Evolutionary conservation across 2,888 invertebrate species (phyloP).

Genomic region (Actias luna): DNA sequence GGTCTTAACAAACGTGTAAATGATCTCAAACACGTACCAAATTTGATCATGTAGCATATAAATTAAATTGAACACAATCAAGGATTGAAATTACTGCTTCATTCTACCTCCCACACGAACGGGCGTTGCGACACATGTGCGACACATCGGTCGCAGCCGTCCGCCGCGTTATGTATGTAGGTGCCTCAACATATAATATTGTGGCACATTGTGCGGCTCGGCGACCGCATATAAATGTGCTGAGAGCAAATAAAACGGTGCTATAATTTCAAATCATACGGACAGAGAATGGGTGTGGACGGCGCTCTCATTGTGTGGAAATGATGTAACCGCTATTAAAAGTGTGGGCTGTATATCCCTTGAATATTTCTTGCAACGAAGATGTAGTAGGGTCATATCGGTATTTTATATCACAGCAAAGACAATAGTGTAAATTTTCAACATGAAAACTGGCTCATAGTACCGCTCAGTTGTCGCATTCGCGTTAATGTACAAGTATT

Average conservation of each 20-base stretch:
- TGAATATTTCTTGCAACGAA: conserved; percentile 81
- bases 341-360: conserved; percentile 81
- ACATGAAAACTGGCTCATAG: conserved; percentile 69
- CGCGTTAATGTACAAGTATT: conserved; percentile 49
- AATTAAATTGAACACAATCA: conserved; percentile 80
- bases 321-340: conserved; percentile 82
- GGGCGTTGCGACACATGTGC: conserved; percentile 66
- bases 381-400: conserved; percentile 81
- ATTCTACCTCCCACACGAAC: conserved; percentile 74
- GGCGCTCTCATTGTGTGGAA: conserved; percentile 82
- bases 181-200: conserved; percentile 74
- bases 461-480: conserved; percentile 61
- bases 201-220: conserved; percentile 74
- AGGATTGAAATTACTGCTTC: conserved; percentile 78
- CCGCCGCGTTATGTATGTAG: conserved; percentile 59
- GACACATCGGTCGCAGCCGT: conserved; percentile 59
- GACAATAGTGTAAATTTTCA: conserved; percentile 79
- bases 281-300: conserved; percentile 83
- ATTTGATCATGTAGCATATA: conserved; percentile 77
- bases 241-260: conserved; percentile 81
- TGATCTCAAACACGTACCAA: conserved; percentile 72
- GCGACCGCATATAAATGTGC: conserved; percentile 79
- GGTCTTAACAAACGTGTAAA: conserved; percentile 60
- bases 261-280: conserved; percentile 83
- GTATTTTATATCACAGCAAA: conserved; percentile 78